Base-by-base conservation (phyloP, 1,140 invertebrate genomes). In the Ectropis grisescens region DNA sequence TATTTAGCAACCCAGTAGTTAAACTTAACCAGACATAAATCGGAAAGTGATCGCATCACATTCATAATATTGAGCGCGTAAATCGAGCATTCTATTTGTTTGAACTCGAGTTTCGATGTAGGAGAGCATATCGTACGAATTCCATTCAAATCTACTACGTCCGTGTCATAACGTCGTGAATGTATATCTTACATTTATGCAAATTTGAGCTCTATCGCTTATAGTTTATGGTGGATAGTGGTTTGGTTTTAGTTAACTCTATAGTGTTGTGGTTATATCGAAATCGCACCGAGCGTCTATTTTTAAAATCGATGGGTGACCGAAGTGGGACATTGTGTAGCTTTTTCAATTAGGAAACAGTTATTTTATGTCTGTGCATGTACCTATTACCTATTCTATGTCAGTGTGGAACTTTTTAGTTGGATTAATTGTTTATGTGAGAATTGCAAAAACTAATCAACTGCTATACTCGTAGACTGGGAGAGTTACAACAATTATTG, bases 241-340 rank as follows among this genome's bases (percentile, higher is more conserved):
- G 4, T 22, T 4, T 22, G 30, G 25, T 41, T 35, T 36, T 57
- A 55, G 51, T 57, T n/a, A n/a, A 55, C 49, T 57, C 61, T 56
- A 66, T 54, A 50, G 47, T 32, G 43, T 37, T 47, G 45, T 44
- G 41, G 41, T 45, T 48, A 47, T 53, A 60, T 66, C 53, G 61
- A 64, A 72, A 70, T 66, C 69, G 61, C 64, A 65, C 47, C 44
- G 38, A 55, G 44, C 41, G 41, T 68, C 64, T 71, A 71, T 71
- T 71, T 71, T 71, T 71, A 68, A 66, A 69, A 69, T 71, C 70
- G 62, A 71, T 75, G 70, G 61, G 58, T 59, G 62, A 61, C 62
- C 67, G 52, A 62, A 70, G 60, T 67, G 56, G 62, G 56, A 50
- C 64, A 61, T 56, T 49, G 60, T 60, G 56, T 58, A 48, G 56